phyloP scores from a whole-genome alignment of 2,888 invertebrate species.

The Drosophila greeni region DNA sequence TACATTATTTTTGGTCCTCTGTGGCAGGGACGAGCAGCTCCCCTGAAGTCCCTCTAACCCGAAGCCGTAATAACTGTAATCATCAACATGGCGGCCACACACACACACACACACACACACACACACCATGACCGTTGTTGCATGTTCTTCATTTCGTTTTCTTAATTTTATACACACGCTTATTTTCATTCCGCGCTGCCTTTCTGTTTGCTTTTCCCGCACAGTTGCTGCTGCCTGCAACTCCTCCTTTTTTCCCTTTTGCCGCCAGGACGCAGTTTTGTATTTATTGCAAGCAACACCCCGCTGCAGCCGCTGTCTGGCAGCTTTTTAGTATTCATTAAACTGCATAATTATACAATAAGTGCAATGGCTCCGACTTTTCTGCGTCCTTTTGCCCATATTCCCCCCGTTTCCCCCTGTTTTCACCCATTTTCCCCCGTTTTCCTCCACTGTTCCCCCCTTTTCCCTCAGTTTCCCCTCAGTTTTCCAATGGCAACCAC shows the following conservation, averaged over 20 bases:
- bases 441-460: too few relatives aligned
- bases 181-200: conserved; percentile 58
- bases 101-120: conserved; percentile 25
- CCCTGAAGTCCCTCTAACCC: conserved; percentile 28
- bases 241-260: background rate
- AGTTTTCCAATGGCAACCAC: conserved; percentile 2
- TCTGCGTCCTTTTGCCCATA: conserved; percentile 17
- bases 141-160: conserved; percentile 59
- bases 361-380: conserved; percentile 61
- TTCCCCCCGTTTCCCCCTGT: background rate
- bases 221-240: conserved; percentile 4
- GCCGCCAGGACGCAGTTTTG: conserved; percentile 36
- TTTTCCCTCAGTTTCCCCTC: too few relatives aligned
- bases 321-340: conserved; percentile 71
- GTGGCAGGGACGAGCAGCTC: conserved; percentile 6
- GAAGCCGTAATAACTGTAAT: conserved; percentile 66
- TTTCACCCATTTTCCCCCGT: background rate
- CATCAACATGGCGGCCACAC: conserved; percentile 60
- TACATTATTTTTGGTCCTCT: background rate
- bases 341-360: conserved; percentile 72
- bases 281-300: conserved; percentile 49
- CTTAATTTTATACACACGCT: conserved; percentile 66
- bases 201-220: conserved; percentile 25
- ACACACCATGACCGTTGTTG: conserved; percentile 26
- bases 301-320: conserved; percentile 20